A percentile compares a stretch with the other conserved stretches of the same genome.
Conservation (phyloP, 1,140 invertebrate species). For the Sitodiplosis mosellana region DNA sequence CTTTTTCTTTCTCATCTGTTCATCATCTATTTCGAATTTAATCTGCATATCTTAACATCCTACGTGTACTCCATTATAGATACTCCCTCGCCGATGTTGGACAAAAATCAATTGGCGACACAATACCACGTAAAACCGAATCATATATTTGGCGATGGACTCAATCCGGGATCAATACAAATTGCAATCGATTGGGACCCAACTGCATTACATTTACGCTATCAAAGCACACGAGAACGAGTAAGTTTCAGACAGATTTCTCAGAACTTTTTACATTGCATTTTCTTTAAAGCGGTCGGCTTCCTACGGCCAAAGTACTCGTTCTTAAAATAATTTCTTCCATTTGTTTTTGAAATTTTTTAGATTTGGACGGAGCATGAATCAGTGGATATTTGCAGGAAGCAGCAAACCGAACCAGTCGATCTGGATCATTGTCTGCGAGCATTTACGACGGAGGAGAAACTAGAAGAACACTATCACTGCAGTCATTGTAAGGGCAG, state of each 20-base stretch:
- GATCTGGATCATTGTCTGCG: conserved; percentile 61
- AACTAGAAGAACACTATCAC: conserved; percentile 67
- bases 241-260: conserved; percentile 33
- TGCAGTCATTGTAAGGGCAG: conserved; percentile 64
- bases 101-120: not conserved
- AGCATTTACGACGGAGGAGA: conserved; percentile 71
- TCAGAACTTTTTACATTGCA: no score
- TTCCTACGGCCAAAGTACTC: no score
- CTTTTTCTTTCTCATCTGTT: not conserved
- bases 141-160: not conserved
- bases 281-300: no score
- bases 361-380: conserved; percentile 51
- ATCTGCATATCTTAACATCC: not conserved
- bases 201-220: conserved; percentile 71
- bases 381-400: conserved; percentile 44
- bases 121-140: conserved; percentile 4
- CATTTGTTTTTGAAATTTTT: not conserved
- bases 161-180: conserved; percentile 10
- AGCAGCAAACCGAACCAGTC: conserved; percentile 56
- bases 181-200: conserved; percentile 54
- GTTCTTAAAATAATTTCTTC: not conserved
- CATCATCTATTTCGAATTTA: no score
- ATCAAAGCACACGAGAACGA: conserved; percentile 62
- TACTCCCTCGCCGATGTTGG: conserved; percentile 11
- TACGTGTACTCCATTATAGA: conserved; percentile 6